phyloP scores from a whole-genome alignment of 2,888 invertebrate species.

The Taphrorychus bicolor region DNA sequence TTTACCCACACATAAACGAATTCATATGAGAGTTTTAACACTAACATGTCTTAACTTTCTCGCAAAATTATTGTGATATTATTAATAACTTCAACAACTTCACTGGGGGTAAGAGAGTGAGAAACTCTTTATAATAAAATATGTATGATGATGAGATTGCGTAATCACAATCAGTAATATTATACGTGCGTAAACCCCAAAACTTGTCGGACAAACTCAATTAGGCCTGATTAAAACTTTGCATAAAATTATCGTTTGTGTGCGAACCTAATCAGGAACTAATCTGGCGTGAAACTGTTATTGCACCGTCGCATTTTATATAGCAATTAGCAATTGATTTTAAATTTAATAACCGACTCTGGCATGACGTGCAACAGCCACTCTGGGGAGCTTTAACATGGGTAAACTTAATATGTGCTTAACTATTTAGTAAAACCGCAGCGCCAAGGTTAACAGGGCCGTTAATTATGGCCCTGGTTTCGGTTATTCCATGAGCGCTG shows the following conservation, averaged over 20 bases:
- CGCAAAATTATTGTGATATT: no score
- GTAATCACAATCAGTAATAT: no score
- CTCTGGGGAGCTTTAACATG: conserved; percentile 23
- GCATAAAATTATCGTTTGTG: not conserved
- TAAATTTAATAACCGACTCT: conserved; percentile 26
- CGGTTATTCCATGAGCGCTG: conserved; percentile 15
- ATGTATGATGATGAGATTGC: no score
- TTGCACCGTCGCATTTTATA: not conserved
- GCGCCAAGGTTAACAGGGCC: conserved; percentile 26
- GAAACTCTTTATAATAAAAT: no score
- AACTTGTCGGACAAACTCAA: not conserved
- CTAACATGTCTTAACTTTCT: no score
- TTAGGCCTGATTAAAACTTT: not conserved
- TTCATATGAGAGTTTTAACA: no score
- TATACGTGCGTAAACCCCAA: no score
- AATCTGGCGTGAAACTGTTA: not conserved
- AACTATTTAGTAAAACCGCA: conserved; percentile 34
- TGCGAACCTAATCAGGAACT: not conserved
- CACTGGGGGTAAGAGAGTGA: no score
- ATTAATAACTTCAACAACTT: no score
- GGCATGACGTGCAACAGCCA: conserved; percentile 14
- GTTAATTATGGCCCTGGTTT: conserved; percentile 25
- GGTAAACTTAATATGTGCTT: conserved; percentile 35
- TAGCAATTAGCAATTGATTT: conserved; percentile 28
- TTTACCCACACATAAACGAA: no score